These are phyloP conservation scores for Pseudomyrmex concolor DNA, from an alignment of 1,140 invertebrate genomes.

Conservation along the genomic window DNA sequence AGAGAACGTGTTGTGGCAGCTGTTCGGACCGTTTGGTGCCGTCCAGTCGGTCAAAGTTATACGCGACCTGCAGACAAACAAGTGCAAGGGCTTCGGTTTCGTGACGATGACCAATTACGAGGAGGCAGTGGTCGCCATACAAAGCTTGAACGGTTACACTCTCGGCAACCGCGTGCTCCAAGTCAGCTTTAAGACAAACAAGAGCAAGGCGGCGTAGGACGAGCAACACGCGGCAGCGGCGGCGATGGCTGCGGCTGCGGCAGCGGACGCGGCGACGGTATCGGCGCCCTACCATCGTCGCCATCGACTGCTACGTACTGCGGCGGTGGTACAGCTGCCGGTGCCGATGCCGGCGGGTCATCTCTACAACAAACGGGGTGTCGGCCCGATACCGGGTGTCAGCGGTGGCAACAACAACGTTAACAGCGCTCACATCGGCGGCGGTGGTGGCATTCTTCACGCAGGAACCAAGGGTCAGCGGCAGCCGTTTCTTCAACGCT, in stretches of 20 bases:
- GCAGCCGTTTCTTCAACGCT: constrained; percentile 50
- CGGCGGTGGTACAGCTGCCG: constrained; percentile 50
- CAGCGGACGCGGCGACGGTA: constrained; percentile 57
- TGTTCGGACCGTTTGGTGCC: constrained; percentile 99
- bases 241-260: constrained; percentile 36
- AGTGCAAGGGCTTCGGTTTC: constrained; percentile 99
- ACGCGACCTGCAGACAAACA: constrained; percentile 98
- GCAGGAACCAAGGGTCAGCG: constrained; percentile 30
- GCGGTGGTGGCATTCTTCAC: constrained; percentile 32
- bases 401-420: constrained; percentile 1
- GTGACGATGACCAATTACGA: constrained; percentile 99
- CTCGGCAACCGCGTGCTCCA: constrained; percentile 98
- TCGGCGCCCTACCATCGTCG: constrained; percentile 39
- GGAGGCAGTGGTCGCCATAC: constrained; percentile 98
- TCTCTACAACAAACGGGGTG: constrained; percentile 40
- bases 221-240: constrained; percentile 64
- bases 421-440: constrained; percentile 12
- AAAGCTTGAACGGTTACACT: constrained; percentile 98
- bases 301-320: constrained; percentile 49
- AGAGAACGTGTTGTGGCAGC: constrained; percentile 99
- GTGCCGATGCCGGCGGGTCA: constrained; percentile 49
- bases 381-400: constrained; percentile 45
- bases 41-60: constrained; percentile 99
- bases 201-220: constrained; percentile 94
- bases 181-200: constrained; percentile 99